Evolutionary conservation across 2,113 vertebrate genomes (phyloP).

Genomic region (Hippocampus barbouri): DNA sequence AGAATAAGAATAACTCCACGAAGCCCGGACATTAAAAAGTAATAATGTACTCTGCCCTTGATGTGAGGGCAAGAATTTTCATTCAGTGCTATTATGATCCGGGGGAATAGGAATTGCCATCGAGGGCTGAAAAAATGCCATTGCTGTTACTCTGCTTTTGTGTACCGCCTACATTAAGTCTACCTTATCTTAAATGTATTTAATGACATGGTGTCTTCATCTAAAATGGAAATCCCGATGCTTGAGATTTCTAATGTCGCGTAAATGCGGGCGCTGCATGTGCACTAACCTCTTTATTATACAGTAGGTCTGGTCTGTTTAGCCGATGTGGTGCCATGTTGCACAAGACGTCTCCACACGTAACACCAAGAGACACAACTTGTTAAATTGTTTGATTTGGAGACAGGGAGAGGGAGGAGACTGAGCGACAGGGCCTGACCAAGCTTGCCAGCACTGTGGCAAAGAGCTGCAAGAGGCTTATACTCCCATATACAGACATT

Average conservation of each 20-base stretch:
- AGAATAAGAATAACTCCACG: conserved; percentile 18
- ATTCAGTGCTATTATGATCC: conserved; percentile 14
- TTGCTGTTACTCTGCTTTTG: conserved; percentile 3
- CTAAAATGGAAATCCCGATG: neutral
- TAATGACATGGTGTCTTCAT: neutral
- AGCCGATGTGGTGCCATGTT: neutral
- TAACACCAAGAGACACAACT: conserved; percentile 14
- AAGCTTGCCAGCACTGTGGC: conserved; percentile 62
- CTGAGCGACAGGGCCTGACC: conserved; percentile 51
- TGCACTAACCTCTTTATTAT: neutral
- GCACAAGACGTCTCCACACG: conserved; percentile 2
- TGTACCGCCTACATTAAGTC: conserved; percentile 20
- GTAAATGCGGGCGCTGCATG: neutral
- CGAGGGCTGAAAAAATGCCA: conserved; percentile 12
- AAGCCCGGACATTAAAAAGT: conserved; percentile 21
- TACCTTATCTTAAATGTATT: neutral
- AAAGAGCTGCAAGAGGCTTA: conserved; percentile 65
- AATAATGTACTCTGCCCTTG: conserved; percentile 11
- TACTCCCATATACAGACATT: conserved; percentile 78
- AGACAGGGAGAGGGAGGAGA: conserved; percentile 23
- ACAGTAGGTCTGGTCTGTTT: neutral
- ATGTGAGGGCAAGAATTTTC: conserved; percentile 16
- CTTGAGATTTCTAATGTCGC: neutral
- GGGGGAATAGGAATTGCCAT: conserved; percentile 4
- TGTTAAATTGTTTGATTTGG: neutral